Percentiles rank a stretch among this genome's conserved stretches.
Conservation (phyloP, 2,888 invertebrate species). For the Arrhopalites spinosus region DNA sequence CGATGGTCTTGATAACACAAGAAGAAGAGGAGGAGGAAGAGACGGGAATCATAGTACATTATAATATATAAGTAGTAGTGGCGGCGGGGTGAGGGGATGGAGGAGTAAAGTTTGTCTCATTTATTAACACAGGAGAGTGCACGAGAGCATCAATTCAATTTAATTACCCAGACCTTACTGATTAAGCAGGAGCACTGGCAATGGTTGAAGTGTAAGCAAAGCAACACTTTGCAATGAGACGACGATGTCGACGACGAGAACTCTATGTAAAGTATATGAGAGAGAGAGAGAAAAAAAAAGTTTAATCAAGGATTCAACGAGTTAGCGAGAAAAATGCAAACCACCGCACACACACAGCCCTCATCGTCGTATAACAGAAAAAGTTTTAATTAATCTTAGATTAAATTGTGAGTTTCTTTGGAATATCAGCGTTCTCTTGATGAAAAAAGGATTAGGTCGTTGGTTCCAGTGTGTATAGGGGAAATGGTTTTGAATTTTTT, state of each 20-base stretch:
- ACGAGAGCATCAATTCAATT: constrained; percentile 50
- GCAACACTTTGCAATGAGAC: constrained; percentile 24
- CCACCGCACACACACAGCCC: constrained; percentile 27
- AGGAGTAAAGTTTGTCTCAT: constrained; percentile 41
- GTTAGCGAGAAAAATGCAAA: constrained; percentile 36
- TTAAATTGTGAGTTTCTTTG: constrained; percentile 52
- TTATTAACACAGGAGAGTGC: constrained; percentile 41
- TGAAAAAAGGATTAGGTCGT: constrained; percentile 49
- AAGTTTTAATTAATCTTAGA: constrained; percentile 53
- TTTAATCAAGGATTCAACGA: constrained; percentile 36
- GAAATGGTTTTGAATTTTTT: constrained; percentile 50
- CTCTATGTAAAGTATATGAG: background rate
- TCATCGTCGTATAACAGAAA: constrained; percentile 40
- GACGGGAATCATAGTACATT: background rate
- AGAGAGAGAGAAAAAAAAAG: constrained; percentile 28
- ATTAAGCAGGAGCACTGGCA: constrained; percentile 39
- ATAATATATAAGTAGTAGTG: background rate
- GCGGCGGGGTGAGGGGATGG: background rate
- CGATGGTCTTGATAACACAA: constrained; percentile 24
- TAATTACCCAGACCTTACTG: constrained; percentile 48
- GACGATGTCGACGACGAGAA: constrained; percentile 13
- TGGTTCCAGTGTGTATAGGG: constrained; percentile 33
- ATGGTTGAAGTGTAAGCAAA: constrained; percentile 30
- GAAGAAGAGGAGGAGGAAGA: background rate
- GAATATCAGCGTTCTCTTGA: constrained; percentile 43